Base-by-base conservation (phyloP, 2,888 invertebrate species). In the Brachyptera putata region DNA sequence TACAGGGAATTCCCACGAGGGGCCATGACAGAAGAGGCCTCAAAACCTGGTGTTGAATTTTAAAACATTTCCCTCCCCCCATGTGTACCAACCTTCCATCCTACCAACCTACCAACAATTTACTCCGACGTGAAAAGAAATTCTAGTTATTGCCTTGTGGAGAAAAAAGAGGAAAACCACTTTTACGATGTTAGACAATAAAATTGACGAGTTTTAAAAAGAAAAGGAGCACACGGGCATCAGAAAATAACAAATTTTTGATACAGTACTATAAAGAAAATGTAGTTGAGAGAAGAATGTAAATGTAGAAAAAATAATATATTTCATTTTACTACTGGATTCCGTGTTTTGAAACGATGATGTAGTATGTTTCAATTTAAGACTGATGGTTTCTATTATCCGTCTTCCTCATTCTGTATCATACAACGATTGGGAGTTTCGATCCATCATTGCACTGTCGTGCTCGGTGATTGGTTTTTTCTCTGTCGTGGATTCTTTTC, bases 11-110 rank as follows among this genome's bases (percentile, higher is more conserved):
- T 53, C 53, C 53, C 53, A 22, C 36, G 53, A 53, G 53, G 34
- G 36, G 53, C 36, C 34, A 34, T 53, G 53, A 53, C 21, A 36
- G 53, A 53, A 36, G n/a, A n/a, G 34, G 53, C 13, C 36, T 1
- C 53, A 4, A 34, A 34, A 53, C 53, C 53, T 53, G 53, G 53
- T 53, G 34, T 53, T 53, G 53, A 53, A 53, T 53, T 53, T 46
- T 53, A 53, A 53, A 53, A 53, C 53, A 53, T 36, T 22, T 36
- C 53, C 34, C 21, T 36, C 36, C 36, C 18, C 7, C 36, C 14
- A 36, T 36, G n/a, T n/a, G n/a, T 53, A 21, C 13, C 34, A 46
- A 53, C 53, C 34, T 55, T 34, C 39, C 41, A 18, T 41, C 25
- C 18, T 41, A 16, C 24, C 16, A 16, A 34, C 60, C 49, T 57